phyloP scores from a whole-genome alignment of 2,113 vertebrate genomes.

The Chinchilla lanigera region DNA sequence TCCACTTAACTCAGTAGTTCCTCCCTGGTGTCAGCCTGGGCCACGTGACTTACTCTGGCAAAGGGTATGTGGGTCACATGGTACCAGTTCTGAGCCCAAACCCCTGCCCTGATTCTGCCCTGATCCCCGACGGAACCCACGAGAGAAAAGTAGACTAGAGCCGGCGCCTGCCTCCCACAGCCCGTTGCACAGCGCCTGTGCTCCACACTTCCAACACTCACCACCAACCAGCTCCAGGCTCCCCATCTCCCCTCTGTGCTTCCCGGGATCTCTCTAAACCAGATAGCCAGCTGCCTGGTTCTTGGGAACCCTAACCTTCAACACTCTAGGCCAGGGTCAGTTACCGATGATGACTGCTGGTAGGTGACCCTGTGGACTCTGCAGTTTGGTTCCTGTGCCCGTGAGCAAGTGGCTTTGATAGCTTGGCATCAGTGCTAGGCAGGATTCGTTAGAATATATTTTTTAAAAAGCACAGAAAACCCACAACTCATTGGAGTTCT shows the following conservation, averaged over 20 bases:
- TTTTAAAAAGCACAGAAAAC: background rate
- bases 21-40: background rate
- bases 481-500: background rate
- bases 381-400: background rate
- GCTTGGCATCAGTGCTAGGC: background rate
- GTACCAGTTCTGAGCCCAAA: background rate
- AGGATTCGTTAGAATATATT: background rate
- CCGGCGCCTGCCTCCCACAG: background rate
- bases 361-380: background rate
- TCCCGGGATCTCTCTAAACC: background rate
- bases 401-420: background rate
- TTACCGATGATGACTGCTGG: background rate
- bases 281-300: background rate
- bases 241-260: background rate
- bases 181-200: background rate
- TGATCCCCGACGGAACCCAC: background rate
- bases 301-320: background rate
- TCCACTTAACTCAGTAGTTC: background rate
- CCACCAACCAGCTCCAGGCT: background rate
- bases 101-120: background rate
- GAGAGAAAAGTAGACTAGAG: background rate
- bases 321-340: background rate
- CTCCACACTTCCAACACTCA: background rate
- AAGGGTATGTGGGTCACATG: background rate
- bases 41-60: background rate